These are phyloP conservation scores for Leptodactylus fuscus DNA, from an alignment of 2,113 vertebrate genomes.

Conservation along the genomic window DNA sequence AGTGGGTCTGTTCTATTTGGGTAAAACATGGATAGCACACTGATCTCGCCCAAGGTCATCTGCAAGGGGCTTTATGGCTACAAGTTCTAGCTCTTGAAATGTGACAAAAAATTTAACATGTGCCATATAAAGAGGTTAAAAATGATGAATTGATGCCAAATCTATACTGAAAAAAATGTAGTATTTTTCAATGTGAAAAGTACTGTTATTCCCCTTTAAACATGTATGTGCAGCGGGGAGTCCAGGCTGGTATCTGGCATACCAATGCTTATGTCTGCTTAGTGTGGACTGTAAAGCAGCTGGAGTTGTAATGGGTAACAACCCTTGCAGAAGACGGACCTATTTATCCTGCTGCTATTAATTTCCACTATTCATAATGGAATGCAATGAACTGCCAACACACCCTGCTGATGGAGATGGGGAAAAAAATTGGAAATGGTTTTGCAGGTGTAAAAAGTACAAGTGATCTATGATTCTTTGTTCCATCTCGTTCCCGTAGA, in stretches of 20 bases:
- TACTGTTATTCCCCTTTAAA: background rate
- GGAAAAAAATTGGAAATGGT: background rate
- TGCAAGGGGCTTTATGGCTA: too few species aligned
- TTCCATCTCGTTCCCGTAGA: background rate
- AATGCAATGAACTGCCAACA: background rate
- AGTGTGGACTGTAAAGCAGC: slow-evolving; percentile 1
- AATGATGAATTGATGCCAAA: too few species aligned
- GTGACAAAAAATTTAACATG: too few species aligned
- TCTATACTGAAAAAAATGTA: too few species aligned
- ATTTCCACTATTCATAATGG: background rate
- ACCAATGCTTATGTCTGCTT: background rate
- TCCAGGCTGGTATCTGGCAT: background rate
- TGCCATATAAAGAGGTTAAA: too few species aligned
- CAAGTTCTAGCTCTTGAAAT: too few species aligned
- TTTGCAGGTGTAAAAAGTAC: slow-evolving; percentile 17
- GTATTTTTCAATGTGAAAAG: too few species aligned
- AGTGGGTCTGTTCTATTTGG: too few species aligned
- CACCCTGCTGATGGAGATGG: background rate
- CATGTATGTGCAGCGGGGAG: background rate
- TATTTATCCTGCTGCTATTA: background rate
- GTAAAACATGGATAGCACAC: too few species aligned
- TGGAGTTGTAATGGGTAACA: background rate
- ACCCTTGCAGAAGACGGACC: background rate
- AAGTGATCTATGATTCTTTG: slow-evolving; percentile 4
- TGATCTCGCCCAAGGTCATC: too few species aligned